These are phyloP conservation scores for Luperina testacea DNA, from an alignment of 2,888 invertebrate genomes.

Conservation along the genomic window DNA sequence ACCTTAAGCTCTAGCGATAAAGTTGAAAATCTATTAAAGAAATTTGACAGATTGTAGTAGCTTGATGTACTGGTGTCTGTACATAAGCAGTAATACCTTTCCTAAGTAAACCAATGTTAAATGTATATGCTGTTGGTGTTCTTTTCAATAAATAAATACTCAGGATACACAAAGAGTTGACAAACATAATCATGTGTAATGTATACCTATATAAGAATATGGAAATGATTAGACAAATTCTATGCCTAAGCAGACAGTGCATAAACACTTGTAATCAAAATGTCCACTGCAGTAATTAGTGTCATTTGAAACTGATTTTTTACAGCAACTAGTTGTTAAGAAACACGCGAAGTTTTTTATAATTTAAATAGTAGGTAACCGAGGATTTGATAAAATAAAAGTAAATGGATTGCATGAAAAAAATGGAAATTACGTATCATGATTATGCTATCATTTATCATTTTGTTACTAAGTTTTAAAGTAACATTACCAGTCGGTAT, in stretches of 20 bases:
- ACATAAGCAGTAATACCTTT: too few species aligned
- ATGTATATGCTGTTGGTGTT: not conserved
- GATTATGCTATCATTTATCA: not conserved
- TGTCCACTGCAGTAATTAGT: constrained; percentile 43
- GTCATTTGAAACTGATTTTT: constrained; percentile 24
- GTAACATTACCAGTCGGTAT: not conserved
- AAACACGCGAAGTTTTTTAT: constrained; percentile 30
- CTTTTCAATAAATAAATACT: not conserved
- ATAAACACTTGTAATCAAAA: constrained; percentile 10
- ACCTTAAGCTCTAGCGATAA: too few species aligned
- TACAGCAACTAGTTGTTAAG: constrained; percentile 8
- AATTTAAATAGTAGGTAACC: not conserved
- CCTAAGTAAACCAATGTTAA: not conserved
- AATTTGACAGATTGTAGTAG: too few species aligned
- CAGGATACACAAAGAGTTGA: too few species aligned
- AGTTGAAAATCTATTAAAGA: too few species aligned
- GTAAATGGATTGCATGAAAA: not conserved
- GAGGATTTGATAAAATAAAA: not conserved
- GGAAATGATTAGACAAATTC: too few species aligned
- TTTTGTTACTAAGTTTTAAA: not conserved
- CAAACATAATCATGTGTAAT: too few species aligned
- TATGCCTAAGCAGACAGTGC: too few species aligned
- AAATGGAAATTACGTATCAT: too few species aligned
- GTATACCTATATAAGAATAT: too few species aligned
- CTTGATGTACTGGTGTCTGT: too few species aligned